Conservation (phyloP, 2,888 invertebrate species). For the Leucoma salicis region DNA sequence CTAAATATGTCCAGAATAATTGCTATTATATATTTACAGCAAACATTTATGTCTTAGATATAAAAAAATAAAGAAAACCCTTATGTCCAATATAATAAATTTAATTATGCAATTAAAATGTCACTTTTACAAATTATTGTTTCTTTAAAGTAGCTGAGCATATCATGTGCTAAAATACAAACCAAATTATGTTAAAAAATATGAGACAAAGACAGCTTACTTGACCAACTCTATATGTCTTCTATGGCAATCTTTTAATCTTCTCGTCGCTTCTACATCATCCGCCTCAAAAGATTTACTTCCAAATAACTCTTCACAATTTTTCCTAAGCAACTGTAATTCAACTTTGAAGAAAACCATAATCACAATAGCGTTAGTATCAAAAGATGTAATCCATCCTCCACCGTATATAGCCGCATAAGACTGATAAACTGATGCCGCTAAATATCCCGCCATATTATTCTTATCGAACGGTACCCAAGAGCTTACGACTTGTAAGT, state of each 20-base stretch:
- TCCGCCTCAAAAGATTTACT: conserved; percentile 21
- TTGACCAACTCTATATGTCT: conserved; percentile 58
- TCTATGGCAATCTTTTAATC: conserved; percentile 54
- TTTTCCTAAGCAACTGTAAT: conserved; percentile 54
- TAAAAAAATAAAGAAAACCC: too few species aligned
- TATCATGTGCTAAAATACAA: too few species aligned
- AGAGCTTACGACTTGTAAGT: conserved; percentile 63
- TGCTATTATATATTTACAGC: too few species aligned
- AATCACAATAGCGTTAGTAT: conserved; percentile 64
- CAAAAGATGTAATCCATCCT: conserved; percentile 71
- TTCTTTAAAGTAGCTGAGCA: too few species aligned
- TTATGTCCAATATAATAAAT: too few species aligned
- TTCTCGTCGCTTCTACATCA: conserved; percentile 30
- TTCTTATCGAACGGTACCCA: conserved; percentile 71
- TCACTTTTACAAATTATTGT: too few species aligned
- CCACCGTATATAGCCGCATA: conserved; percentile 64
- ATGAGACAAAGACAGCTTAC: conserved; percentile 45
- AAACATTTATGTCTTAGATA: too few species aligned
- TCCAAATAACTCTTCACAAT: conserved; percentile 55
- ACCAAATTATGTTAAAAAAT: too few species aligned
- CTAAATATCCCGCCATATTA: conserved; percentile 47
- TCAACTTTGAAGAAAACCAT: conserved; percentile 71
- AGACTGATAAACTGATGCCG: conserved; percentile 55
- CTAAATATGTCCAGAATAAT: too few species aligned
- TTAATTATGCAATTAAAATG: too few species aligned